Base-by-base conservation (phyloP, 2,113 vertebrate species). In the Peromyscus californicus region DNA sequence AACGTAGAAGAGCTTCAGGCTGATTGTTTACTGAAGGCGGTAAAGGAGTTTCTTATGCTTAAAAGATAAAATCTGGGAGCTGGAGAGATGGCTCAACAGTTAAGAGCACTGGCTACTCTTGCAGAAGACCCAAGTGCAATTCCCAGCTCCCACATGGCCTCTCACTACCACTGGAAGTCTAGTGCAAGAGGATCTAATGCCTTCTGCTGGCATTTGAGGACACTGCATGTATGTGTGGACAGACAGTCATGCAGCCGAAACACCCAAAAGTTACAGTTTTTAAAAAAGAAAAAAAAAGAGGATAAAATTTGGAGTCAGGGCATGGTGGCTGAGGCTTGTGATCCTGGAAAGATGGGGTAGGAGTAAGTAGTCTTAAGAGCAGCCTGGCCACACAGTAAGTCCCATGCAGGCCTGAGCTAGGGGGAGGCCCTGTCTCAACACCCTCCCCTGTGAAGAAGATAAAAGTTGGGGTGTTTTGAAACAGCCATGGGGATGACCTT, bases 1-100 rank as follows among this genome's bases (percentile, higher is more conserved):
- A 95, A n/a, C 78, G 83, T 51, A 75, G 72, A 89, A 48, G 92
- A 91, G 48, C 26, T 79, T 79, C 51, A n/a, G 11, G 1, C 45
- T 95, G 15, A 85, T 65, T 94, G 70, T 89, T 75, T 84, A 39
- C 93, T 65, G 42, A 93, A 88, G 54, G 26, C 63, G 54, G 13
- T 76, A 78, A 85, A 45, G 82, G 85, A 17, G 63, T 69, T 95
- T 95, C 31, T 92, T 59, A 69, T 7, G 8, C 70, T 87, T 91
- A 61, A 84, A 89, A 96, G n/a, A 67, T 69, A 74, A 74, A 90
- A 89, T 15, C 59, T 13, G 39, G 22, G 22, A 12, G 12, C 36
- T 29, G 12, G 22, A 39, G 13, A 63, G 57, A 17, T 42, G 57
- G n/a, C 24, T 84, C 82, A 42, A 42, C 82, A 63, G 82, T 36